phyloP scores from a whole-genome alignment of 2,113 vertebrate genomes.

The Entosphenus tridentatus region DNA sequence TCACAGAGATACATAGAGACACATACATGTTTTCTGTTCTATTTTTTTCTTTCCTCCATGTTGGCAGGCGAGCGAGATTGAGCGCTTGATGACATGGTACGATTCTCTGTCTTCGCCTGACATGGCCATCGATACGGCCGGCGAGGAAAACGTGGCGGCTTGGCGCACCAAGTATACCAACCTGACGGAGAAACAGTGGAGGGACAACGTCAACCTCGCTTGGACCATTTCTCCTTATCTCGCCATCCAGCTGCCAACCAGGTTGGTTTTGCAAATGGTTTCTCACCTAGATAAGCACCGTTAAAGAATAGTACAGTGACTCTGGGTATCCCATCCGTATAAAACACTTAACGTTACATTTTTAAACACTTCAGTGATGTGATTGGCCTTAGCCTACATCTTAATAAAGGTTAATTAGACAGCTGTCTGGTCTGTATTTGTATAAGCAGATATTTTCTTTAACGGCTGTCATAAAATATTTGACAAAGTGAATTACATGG shows the following conservation, averaged over 20 bases:
- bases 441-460: no score
- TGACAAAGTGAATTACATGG: no score
- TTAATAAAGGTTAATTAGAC: no score
- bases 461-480: no score
- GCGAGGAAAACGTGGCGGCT: constrained; percentile 76
- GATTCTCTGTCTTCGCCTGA: constrained; percentile 72
- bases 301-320: no score
- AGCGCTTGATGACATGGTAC: constrained; percentile 80
- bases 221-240: constrained; percentile 85
- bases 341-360: no score
- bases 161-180: constrained; percentile 86
- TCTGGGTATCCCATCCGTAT: no score
- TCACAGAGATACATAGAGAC: no score
- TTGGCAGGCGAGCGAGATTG: constrained; percentile 65
- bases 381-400: no score
- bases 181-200: constrained; percentile 88
- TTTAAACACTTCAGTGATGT: no score
- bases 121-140: constrained; percentile 60
- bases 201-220: constrained; percentile 76
- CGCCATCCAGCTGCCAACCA: constrained; percentile 62
- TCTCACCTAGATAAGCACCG: no score
- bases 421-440: no score
- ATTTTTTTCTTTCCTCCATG: not conserved
- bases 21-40: not conserved
- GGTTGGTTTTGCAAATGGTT: constrained; percentile 24